Evolutionary conservation across 2,888 invertebrate species (phyloP).

Genomic region (Lamproptera curius): DNA sequence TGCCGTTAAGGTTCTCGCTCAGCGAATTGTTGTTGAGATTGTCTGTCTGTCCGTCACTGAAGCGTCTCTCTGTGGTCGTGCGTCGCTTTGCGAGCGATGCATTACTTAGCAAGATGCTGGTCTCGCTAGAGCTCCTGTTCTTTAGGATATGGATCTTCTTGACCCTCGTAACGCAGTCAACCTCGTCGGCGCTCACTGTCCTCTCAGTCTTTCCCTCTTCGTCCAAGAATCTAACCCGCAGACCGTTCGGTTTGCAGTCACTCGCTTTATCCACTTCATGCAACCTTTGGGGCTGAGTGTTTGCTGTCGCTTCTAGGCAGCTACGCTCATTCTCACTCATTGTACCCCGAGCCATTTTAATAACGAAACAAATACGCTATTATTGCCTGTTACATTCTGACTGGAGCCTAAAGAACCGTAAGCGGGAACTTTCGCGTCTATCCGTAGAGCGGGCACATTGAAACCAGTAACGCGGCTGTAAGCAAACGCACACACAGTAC

Average conservation of each 20-base stretch:
- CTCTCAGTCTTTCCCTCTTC: conserved; percentile 73
- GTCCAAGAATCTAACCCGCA: conserved; percentile 67
- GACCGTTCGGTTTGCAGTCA: conserved; percentile 56
- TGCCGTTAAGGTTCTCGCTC: conserved; percentile 64
- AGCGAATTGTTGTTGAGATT: conserved; percentile 61
- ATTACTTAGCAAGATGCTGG: conserved; percentile 66
- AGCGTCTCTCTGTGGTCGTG: conserved; percentile 53
- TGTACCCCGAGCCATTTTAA: conserved; percentile 68
- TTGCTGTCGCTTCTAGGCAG: conserved; percentile 56
- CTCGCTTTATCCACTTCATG: conserved; percentile 57
- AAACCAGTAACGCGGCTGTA: conserved; percentile 51
- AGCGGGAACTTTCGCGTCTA: conserved; percentile 35
- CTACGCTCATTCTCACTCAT: conserved; percentile 68
- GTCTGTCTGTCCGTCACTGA: conserved; percentile 51
- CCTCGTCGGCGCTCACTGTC: conserved; percentile 66
- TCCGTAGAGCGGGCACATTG: conserved; percentile 33
- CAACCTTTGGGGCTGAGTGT: conserved; percentile 55
- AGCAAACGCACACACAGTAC: conserved; percentile 64
- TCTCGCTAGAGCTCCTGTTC: conserved; percentile 72
- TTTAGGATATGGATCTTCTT: conserved; percentile 73
- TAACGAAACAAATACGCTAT: conserved; percentile 30
- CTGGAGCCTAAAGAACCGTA: conserved; percentile 25
- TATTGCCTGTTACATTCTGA: conserved; percentile 42
- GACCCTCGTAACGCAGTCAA: conserved; percentile 63
- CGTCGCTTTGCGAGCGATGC: conserved; percentile 63